phyloP scores from a whole-genome alignment of 2,888 invertebrate species.

The Acanthacorydalis orientalis region DNA sequence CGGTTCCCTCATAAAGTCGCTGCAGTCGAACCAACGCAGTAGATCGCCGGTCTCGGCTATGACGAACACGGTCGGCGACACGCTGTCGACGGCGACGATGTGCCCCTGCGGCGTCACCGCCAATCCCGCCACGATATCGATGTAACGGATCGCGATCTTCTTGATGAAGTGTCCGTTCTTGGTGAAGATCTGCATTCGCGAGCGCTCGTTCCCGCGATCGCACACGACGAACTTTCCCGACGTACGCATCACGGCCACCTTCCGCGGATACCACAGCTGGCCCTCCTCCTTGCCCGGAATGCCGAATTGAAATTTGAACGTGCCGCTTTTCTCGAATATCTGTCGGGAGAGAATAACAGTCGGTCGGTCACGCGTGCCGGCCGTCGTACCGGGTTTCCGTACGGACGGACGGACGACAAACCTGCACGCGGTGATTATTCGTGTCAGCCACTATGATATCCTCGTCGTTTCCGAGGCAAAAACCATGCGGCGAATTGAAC shows the following conservation, averaged over 20 bases:
- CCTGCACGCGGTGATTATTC: slow-evolving; percentile 90
- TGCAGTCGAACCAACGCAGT: slow-evolving; percentile 93
- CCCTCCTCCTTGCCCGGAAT: slow-evolving; percentile 91
- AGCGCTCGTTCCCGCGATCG: slow-evolving; percentile 90
- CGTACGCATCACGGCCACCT: slow-evolving; percentile 79
- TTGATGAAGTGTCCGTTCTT: slow-evolving; percentile 90
- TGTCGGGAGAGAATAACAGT: slow-evolving; percentile 19
- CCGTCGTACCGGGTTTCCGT: background rate
- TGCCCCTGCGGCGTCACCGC: slow-evolving; percentile 85
- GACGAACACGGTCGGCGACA: slow-evolving; percentile 90
- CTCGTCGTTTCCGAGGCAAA: slow-evolving; percentile 86
- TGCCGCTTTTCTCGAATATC: slow-evolving; percentile 89
- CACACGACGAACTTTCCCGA: slow-evolving; percentile 91
- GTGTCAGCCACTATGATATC: slow-evolving; percentile 95
- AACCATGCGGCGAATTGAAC: slow-evolving; percentile 94
- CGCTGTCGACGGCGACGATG: slow-evolving; percentile 93
- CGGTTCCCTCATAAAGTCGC: slow-evolving; percentile 94
- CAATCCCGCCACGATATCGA: slow-evolving; percentile 84
- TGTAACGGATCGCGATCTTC: slow-evolving; percentile 81
- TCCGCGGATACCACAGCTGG: slow-evolving; percentile 92
- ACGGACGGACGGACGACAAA: slow-evolving; percentile 18
- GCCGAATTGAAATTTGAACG: slow-evolving; percentile 87
- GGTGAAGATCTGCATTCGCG: slow-evolving; percentile 94
- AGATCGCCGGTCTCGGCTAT: slow-evolving; percentile 85
- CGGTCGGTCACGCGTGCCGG: background rate